Evolutionary conservation across 2,888 invertebrate species (phyloP).

Genomic region (Octodonta nipae): DNA sequence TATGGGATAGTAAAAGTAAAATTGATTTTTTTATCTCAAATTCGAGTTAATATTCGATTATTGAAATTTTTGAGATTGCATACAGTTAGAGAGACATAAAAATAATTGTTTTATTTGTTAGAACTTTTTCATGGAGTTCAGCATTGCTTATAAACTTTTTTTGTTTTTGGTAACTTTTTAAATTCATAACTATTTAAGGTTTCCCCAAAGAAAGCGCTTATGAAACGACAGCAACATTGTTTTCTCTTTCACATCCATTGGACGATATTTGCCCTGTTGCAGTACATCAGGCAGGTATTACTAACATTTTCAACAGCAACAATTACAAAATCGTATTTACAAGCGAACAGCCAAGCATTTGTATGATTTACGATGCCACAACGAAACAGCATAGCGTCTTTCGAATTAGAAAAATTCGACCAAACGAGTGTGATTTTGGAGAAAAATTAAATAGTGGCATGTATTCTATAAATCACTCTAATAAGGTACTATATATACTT

Average conservation of each 20-base stretch:
- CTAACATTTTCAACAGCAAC: constrained; percentile 50
- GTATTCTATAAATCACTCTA: constrained; percentile 19
- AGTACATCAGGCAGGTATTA: constrained; percentile 48
- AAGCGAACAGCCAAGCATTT: constrained; percentile 62
- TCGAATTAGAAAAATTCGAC: constrained; percentile 59
- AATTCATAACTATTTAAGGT: too few relatives aligned
- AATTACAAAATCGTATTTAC: constrained; percentile 59
- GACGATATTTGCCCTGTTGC: constrained; percentile 82
- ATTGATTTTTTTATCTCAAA: too few relatives aligned
- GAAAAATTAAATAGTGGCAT: constrained; percentile 23
- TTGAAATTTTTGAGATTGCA: too few relatives aligned
- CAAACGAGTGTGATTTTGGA: constrained; percentile 46
- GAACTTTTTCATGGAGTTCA: too few relatives aligned
- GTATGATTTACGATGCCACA: constrained; percentile 66
- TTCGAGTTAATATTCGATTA: too few relatives aligned
- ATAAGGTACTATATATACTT: constrained; percentile 18
- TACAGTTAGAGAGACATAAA: too few relatives aligned
- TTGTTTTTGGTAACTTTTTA: too few relatives aligned
- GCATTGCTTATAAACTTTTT: too few relatives aligned
- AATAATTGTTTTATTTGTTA: too few relatives aligned
- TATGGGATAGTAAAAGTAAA: too few relatives aligned
- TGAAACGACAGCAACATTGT: constrained; percentile 60
- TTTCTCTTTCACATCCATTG: constrained; percentile 76
- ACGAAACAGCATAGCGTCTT: constrained; percentile 70
- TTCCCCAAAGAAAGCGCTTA: constrained; percentile 13